A percentile compares a stretch with the other conserved stretches of the same genome.
Evolutionary conservation across 2,797 vertebrate species (phyloP).

Genomic region (Remorina albescens): DNA sequence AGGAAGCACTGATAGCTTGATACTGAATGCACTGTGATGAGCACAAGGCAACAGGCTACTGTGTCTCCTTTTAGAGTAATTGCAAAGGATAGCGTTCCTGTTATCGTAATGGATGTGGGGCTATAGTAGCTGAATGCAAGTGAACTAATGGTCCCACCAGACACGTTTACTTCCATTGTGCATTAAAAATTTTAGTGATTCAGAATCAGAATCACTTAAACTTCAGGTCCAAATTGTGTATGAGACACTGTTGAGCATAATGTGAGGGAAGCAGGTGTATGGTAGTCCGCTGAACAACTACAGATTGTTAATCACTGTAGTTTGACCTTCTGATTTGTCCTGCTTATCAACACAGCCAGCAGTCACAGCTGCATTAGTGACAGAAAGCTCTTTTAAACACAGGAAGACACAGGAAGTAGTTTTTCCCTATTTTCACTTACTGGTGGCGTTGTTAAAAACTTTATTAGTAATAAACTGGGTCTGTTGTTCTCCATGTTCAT

Average conservation of each 20-base stretch:
- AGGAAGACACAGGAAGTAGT: neutral
- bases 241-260: neutral
- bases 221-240: neutral
- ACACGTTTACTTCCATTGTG: neutral
- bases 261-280: neutral
- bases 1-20: too few relatives aligned
- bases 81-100: neutral
- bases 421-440: too few relatives aligned
- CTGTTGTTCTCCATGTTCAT: neutral
- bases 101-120: neutral
- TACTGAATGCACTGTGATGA: neutral
- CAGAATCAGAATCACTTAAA: neutral
- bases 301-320: neutral
- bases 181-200: neutral
- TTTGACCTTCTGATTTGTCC: neutral
- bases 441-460: neutral
- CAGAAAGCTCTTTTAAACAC: neutral
- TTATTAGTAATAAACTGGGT: neutral
- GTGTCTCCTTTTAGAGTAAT: neutral
- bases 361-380: neutral
- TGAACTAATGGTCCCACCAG: neutral
- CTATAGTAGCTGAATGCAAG: neutral
- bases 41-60: neutral
- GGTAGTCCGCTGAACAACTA: neutral
- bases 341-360: neutral